Evolutionary conservation across 1,140 invertebrate genomes (phyloP).

Genomic region (Drosophila carrolli): DNA sequence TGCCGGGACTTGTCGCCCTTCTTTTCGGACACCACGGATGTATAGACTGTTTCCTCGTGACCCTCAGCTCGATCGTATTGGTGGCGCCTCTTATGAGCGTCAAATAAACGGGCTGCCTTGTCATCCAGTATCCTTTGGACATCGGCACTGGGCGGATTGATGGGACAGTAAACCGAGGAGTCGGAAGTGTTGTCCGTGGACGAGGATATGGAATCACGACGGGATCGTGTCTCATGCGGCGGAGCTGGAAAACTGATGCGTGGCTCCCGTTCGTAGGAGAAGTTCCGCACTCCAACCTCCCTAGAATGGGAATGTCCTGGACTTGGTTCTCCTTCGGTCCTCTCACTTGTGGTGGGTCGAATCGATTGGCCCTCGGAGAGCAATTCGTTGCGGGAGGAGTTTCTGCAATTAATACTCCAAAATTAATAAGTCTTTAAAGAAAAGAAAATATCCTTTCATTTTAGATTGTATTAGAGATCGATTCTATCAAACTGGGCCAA

Average conservation of each 20-base stretch:
- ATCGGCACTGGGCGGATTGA: constrained; percentile 76
- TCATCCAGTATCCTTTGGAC: constrained; percentile 81
- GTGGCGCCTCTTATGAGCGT: constrained; percentile 68
- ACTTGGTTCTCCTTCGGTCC: constrained; percentile 47
- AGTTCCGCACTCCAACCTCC: constrained; percentile 69
- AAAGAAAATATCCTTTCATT: background rate
- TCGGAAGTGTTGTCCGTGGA: constrained; percentile 83
- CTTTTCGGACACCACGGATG: constrained; percentile 77
- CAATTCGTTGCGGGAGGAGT: constrained; percentile 74
- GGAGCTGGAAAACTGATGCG: constrained; percentile 71
- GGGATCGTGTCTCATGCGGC: constrained; percentile 43
- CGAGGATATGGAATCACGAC: constrained; percentile 66
- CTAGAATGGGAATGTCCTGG: constrained; percentile 50
- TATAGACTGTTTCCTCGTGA: constrained; percentile 73
- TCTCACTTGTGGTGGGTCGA: constrained; percentile 66
- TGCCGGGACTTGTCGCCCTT: constrained; percentile 70
- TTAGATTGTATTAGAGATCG: too few relatives aligned
- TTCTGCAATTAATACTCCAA: constrained; percentile 32
- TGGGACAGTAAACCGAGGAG: constrained; percentile 83
- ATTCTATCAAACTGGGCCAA: too few relatives aligned
- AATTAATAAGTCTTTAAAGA: background rate
- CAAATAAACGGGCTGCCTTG: constrained; percentile 72
- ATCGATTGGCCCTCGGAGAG: constrained; percentile 72
- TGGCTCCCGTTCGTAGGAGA: constrained; percentile 72
- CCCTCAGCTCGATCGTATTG: constrained; percentile 77